Conservation (phyloP, 2,888 invertebrate genomes). For the Cepaea hortensis region DNA sequence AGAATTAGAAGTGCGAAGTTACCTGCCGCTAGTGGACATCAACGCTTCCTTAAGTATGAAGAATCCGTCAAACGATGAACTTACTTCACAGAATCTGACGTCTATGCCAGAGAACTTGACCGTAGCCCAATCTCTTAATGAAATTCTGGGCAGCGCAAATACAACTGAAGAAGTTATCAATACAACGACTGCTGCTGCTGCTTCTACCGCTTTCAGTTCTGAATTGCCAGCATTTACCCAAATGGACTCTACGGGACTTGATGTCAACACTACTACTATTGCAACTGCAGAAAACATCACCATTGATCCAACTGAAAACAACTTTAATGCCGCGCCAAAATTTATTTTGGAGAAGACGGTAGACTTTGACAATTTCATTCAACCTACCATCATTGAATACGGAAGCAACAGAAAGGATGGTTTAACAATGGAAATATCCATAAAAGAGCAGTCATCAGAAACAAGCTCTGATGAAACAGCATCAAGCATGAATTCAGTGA, state of each 20-base stretch:
- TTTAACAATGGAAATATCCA: no score
- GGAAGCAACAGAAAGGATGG: background rate
- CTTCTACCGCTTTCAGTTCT: background rate
- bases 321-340: background rate
- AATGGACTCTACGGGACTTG: background rate
- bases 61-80: no score
- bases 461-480: background rate
- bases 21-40: no score
- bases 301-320: background rate
- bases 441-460: background rate
- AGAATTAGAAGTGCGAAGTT: no score
- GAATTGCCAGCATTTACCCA: background rate
- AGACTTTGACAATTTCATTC: background rate
- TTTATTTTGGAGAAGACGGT: background rate
- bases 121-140: background rate
- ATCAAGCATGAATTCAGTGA: background rate
- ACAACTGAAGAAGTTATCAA: background rate
- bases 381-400: constrained; percentile 9
- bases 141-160: background rate
- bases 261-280: background rate
- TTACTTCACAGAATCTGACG: no score
- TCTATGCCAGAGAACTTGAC: no score
- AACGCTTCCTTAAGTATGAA: no score
- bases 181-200: background rate
- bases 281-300: background rate